Evolutionary conservation across 53 echinoderm and acorn worm species (phyloP), one percentile per base, ranked within the genome.

Genomic region (Crossaster papposus): DNA sequence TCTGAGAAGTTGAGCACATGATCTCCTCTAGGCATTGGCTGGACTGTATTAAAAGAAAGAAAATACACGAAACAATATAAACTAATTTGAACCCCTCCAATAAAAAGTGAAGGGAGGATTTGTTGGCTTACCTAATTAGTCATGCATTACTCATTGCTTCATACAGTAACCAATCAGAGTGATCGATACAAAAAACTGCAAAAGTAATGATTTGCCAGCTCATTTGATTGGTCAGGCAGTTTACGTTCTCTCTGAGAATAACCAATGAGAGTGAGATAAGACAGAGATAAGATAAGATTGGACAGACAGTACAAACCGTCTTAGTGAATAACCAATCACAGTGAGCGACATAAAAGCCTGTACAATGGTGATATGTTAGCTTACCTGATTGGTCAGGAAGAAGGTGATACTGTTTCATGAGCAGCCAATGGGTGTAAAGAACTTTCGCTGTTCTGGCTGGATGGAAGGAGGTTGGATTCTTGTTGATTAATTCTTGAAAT

Each of bases 331-430:
- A 44, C 44, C 44, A 44, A 44, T 44, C 44, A 44, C 44, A 44
- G 44, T 44, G 44, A 44, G 6, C 5, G 44, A 44, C 9, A 44
- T 44, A 44, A 44, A 44, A 44, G 44, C 44, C 44, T 44, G 9
- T 9, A 7, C 44, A 44, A 44, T 44, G 44, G 9, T 9, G 9
- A 44, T 44, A 44, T 44, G 44, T 44, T 9, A 44, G 33, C 74
- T 93, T 51, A 97, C 98, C 98, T 96, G 98, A 96, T 93, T 98
- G 98, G 89, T 98, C 98, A 62, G 98, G 98, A 17, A 98, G 85
- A 8, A 98, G 92, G 88, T 98, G 98, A 79, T 96, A 98, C 83
- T 98, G 98, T 54, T 98, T 98, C 94, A 98, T 96, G 30, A 94
- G 92, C 50, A 93, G 54, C 98, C 98, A 98, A 82, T 98, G 95